These are phyloP conservation scores for Leptatherina wallacei DNA, from an alignment of 2,797 vertebrate species.

Conservation along the genomic window DNA sequence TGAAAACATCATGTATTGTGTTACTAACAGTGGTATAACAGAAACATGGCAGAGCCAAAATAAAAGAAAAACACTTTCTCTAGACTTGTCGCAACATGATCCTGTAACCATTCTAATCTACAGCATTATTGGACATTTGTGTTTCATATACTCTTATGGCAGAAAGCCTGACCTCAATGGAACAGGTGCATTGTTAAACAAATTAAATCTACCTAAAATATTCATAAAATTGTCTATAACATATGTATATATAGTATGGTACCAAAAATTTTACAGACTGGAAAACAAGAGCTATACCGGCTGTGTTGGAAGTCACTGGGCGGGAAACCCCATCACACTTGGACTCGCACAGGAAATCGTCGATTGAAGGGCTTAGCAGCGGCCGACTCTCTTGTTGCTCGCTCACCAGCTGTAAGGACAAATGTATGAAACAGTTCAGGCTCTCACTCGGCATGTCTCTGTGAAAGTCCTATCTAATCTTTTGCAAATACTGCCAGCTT, in stretches of 20 bases:
- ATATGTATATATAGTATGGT: background rate
- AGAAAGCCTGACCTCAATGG: background rate
- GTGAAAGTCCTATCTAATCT: constrained; percentile 6
- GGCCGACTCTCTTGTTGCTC: constrained; percentile 99
- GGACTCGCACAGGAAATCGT: constrained; percentile 98
- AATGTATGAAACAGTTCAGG: constrained; percentile 67
- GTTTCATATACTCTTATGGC: background rate
- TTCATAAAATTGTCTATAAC: background rate
- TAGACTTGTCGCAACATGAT: constrained; percentile 1
- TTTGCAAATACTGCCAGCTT: constrained; percentile 9
- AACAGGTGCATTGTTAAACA: background rate
- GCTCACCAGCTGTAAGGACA: constrained; percentile 93
- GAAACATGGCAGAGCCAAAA: constrained; percentile 1
- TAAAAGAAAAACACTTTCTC: background rate
- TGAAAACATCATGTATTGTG: background rate
- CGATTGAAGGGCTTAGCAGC: constrained; percentile 97
- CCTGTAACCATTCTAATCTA: background rate
- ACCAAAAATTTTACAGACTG: constrained; percentile 12
- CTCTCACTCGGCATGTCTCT: constrained; percentile 20
- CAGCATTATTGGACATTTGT: background rate
- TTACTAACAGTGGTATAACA: background rate
- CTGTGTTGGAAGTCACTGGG: constrained; percentile 97
- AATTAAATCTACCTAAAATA: background rate
- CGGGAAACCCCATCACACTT: constrained; percentile 93
- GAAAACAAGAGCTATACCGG: constrained; percentile 66